phyloP scores from a whole-genome alignment of 2,797 vertebrate species.

The Tragelaphus oryx region DNA sequence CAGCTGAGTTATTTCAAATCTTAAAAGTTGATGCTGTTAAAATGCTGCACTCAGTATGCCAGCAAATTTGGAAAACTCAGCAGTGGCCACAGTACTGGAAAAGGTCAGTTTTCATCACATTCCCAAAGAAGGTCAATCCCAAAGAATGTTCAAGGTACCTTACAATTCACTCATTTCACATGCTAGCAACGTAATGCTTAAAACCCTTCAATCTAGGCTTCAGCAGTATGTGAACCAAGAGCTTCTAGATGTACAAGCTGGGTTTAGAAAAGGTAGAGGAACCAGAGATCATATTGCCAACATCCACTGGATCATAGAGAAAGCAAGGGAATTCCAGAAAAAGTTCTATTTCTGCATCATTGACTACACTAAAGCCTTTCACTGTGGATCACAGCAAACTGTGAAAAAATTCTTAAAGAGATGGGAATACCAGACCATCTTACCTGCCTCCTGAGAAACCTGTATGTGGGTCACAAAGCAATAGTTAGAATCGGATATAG shows the following conservation, averaged over 20 bases:
- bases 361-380: background rate
- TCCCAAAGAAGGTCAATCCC: background rate
- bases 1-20: background rate
- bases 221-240: background rate
- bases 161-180: background rate
- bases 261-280: background rate
- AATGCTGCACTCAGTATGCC: background rate
- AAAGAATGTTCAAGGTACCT: background rate
- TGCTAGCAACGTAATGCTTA: background rate
- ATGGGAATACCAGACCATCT: background rate
- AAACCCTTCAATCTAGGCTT: background rate
- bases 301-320: background rate
- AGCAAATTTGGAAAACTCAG: background rate
- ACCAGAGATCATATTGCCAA: background rate
- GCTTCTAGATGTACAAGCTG: background rate
- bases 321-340: background rate
- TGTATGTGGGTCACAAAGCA: too few relatives aligned
- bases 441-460: background rate
- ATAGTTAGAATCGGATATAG: too few relatives aligned
- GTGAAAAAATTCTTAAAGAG: background rate
- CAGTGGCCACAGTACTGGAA: background rate
- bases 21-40: background rate
- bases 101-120: background rate
- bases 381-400: background rate
- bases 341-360: background rate